A percentile compares a stretch with the other conserved stretches of the same genome.
Conservation (phyloP, 2,113 vertebrate genomes). For the Gila orcuttii region DNA sequence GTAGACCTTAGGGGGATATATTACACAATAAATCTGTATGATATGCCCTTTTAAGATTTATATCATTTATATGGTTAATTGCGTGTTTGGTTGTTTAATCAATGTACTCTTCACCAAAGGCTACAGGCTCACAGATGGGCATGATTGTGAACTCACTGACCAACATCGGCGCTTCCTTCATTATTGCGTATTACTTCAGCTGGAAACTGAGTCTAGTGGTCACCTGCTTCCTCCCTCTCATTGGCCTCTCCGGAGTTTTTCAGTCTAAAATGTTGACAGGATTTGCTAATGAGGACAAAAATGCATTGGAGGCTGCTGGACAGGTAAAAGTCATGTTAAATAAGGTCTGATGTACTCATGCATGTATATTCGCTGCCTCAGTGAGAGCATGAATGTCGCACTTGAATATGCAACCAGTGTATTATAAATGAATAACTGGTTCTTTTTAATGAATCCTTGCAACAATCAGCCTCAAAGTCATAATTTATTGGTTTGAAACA, state of each 20-base stretch:
- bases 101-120: constrained; percentile 62
- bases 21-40: background rate
- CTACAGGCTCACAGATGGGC: constrained; percentile 80
- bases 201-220: constrained; percentile 80
- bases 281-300: constrained; percentile 77
- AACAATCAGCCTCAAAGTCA: background rate
- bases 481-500: background rate
- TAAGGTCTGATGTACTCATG: background rate
- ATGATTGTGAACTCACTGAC: constrained; percentile 77
- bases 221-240: constrained; percentile 75
- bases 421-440: background rate
- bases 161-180: constrained; percentile 74
- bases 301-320: constrained; percentile 75
- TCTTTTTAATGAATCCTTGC: background rate
- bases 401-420: background rate
- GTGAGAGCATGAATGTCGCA: no score
- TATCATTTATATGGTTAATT: background rate
- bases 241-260: constrained; percentile 72
- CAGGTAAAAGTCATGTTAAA: constrained; percentile 63
- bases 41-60: background rate
- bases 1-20: background rate
- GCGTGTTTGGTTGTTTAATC: background rate
- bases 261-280: constrained; percentile 79
- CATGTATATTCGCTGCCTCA: background rate
- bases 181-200: constrained; percentile 80